Conservation (phyloP, 2,888 invertebrate species). For the Tholera decimalis region DNA sequence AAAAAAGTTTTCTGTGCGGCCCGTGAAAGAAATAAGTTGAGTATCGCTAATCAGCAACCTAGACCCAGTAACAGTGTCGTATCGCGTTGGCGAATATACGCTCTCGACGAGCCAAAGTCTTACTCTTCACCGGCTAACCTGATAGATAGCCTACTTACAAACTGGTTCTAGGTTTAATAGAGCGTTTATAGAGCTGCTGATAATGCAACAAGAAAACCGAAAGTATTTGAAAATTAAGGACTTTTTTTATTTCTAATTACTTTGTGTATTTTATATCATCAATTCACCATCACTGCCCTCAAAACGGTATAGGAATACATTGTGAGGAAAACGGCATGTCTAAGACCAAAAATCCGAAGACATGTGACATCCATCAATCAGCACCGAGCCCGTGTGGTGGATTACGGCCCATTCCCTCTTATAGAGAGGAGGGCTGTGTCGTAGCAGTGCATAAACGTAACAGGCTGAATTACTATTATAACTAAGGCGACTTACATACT, state of each 20-base stretch:
- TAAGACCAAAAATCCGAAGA: too few species aligned
- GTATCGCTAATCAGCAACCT: constrained; percentile 44
- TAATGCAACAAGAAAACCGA: not conserved
- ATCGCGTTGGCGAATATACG: constrained; percentile 31
- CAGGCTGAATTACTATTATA: too few species aligned
- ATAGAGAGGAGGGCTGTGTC: too few species aligned
- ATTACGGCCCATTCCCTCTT: too few species aligned
- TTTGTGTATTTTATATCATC: too few species aligned
- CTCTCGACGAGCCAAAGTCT: constrained; percentile 47
- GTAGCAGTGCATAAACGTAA: too few species aligned
- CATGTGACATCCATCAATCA: too few species aligned
- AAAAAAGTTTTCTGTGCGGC: not conserved
- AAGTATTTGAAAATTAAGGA: not conserved
- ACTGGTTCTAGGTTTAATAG: constrained; percentile 43
- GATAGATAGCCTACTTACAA: constrained; percentile 53
- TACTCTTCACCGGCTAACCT: constrained; percentile 14
- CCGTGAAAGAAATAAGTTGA: constrained; percentile 26
- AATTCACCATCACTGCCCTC: too few species aligned
- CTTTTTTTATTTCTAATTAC: not conserved
- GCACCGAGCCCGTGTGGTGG: too few species aligned
- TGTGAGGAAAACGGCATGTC: too few species aligned
- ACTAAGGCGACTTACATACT: too few species aligned
- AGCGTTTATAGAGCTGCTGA: constrained; percentile 21
- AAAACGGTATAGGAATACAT: too few species aligned
- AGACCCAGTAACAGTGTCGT: constrained; percentile 53